Evolutionary conservation across 2,797 vertebrate genomes (phyloP).

Genomic region (Momotus momota): DNA sequence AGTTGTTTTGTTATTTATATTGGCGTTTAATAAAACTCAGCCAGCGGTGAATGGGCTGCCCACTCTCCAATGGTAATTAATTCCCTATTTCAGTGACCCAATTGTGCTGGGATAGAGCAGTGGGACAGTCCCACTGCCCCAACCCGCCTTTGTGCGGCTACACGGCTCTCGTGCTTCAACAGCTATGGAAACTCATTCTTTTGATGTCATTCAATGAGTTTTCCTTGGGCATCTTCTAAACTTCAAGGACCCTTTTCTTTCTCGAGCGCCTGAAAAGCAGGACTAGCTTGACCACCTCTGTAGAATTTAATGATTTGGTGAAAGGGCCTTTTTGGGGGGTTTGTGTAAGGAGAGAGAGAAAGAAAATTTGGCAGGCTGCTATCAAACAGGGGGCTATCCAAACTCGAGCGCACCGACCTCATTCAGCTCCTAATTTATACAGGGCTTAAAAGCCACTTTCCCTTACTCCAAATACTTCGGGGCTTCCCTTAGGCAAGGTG

Average conservation of each 20-base stretch:
- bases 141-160: conserved; percentile 82
- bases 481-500: background rate
- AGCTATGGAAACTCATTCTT: conserved; percentile 87
- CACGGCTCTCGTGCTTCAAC: conserved; percentile 85
- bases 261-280: conserved; percentile 80
- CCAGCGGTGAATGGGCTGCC: conserved; percentile 84
- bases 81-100: conserved; percentile 88
- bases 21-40: conserved; percentile 90
- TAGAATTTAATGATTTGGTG: conserved; percentile 86
- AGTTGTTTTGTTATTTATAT: conserved; percentile 90
- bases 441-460: conserved; percentile 27
- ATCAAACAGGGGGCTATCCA: conserved; percentile 26
- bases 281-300: conserved; percentile 85
- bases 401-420: conserved; percentile 28
- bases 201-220: conserved; percentile 88
- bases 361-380: conserved; percentile 75
- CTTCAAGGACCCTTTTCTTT: conserved; percentile 87
- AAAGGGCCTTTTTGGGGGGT: conserved; percentile 76
- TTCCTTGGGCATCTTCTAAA: conserved; percentile 87
- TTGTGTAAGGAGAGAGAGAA: conserved; percentile 61
- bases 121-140: conserved; percentile 82
- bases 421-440: conserved; percentile 24
- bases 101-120: conserved; percentile 85
- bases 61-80: conserved; percentile 89
- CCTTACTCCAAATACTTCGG: background rate